Evolutionary conservation across 2,113 vertebrate species (phyloP).

Genomic region (rabbit (Oryctolagus cuniculus)): mOryCun1.1 NC_091440.1:121175501-121176000

Average conservation of each 20-base stretch:
- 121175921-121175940: constrained; percentile 34
- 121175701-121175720: not conserved
- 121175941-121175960: not conserved
- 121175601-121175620: constrained; percentile 77
- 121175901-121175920: not conserved
- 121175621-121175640: constrained; percentile 61
- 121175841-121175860: not conserved
- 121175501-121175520: constrained; percentile 68
- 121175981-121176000: not conserved
- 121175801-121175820: not conserved
- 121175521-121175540: constrained; percentile 78
- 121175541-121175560: constrained; percentile 75
- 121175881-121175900: not conserved
- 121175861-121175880: not conserved
- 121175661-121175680: not conserved
- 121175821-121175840: not conserved
- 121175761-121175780: constrained; percentile 26
- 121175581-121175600: constrained; percentile 66
- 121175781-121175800: constrained; percentile 25
- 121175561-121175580: constrained; percentile 70
- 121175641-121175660: constrained; percentile 54
- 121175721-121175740: not conserved
- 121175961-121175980: not conserved
- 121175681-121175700: not conserved
- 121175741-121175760: not conserved